Evolutionary conservation across 2,797 vertebrate species (phyloP), one percentile per base, ranked within the genome.

Genomic region (Bufotes viridis): DNA sequence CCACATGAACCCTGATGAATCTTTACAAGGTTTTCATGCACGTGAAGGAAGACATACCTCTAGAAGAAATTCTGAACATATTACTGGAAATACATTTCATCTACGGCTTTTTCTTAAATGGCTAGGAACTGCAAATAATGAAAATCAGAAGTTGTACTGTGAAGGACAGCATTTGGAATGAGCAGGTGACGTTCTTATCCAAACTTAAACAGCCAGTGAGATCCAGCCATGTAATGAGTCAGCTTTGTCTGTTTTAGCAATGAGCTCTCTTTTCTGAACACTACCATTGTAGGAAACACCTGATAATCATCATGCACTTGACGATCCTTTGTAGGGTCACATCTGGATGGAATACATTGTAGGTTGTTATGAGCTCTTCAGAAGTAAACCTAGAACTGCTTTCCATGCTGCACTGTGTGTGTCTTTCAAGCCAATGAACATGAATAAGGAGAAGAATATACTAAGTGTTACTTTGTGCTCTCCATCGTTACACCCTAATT

Each of bases 211-310:
- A 13, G 72, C 10, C 72, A 75, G 70, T 49, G 29, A 49, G 49
- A 49, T 49, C 18, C 70, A 42, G 51, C 18, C 34, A 49, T 51
- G 42, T 22, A 74, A 49, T 74, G 72, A 74, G 20, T 74, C 20
- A 75, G 18, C 72, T 51, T 22, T 51, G 72, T 20, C 17, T 22
- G 34, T 57, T 57, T 60, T 58, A 29, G 55, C 75, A 20, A 76
- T 53, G 53, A 51, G 53, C n/a, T 14, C 24, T 79, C 14, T 80
- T 49, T 74, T 49, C 22, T n/a, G 42, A 53, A 74, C 26, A 34
- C 0, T 70, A 55, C 20, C 65, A 72, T 57, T 70, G 51, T 55
- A 83, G 51, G 82, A 84, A 84, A 84, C 82, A 84, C 82, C 53
- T 84, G 82, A 84, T 51, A 26, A 70, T 58, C 67, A 84, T 84